Conservation (phyloP, 2,113 vertebrate species). For the Choloepus hoffmanni region DNA sequence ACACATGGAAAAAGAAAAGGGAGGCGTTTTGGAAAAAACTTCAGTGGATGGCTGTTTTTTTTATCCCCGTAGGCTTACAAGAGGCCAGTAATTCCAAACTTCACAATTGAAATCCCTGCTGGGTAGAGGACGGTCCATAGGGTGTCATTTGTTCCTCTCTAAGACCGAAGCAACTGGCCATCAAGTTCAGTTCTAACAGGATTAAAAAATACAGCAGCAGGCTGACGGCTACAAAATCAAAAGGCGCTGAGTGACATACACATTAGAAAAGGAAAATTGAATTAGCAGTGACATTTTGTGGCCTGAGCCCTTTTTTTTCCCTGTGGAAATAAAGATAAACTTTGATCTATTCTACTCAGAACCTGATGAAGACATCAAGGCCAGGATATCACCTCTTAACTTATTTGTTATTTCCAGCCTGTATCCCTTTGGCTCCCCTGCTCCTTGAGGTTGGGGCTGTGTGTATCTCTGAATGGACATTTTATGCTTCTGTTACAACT, state of each 20-base stretch:
- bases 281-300: conserved; percentile 80
- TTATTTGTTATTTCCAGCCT: conserved; percentile 74
- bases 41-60: neutral
- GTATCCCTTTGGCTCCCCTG: conserved; percentile 4
- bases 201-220: conserved; percentile 56
- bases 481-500: conserved; percentile 19
- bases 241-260: conserved; percentile 72
- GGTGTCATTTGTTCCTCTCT: neutral
- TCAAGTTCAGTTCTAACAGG: neutral
- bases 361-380: conserved; percentile 69
- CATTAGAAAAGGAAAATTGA: conserved; percentile 77
- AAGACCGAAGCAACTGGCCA: neutral
- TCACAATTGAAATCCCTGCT: neutral
- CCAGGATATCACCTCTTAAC: conserved; percentile 78
- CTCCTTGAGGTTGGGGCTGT: conserved; percentile 43
- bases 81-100: neutral
- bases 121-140: neutral
- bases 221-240: conserved; percentile 62
- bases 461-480: conserved; percentile 8
- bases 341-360: conserved; percentile 80
- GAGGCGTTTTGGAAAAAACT: neutral
- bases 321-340: conserved; percentile 82
- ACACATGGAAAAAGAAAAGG: neutral
- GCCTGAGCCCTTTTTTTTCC: conserved; percentile 34
- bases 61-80: neutral